Evolutionary conservation across 2,113 vertebrate species (phyloP), one percentile per base, ranked within the genome.

Genomic region (Mellivora capensis): DNA sequence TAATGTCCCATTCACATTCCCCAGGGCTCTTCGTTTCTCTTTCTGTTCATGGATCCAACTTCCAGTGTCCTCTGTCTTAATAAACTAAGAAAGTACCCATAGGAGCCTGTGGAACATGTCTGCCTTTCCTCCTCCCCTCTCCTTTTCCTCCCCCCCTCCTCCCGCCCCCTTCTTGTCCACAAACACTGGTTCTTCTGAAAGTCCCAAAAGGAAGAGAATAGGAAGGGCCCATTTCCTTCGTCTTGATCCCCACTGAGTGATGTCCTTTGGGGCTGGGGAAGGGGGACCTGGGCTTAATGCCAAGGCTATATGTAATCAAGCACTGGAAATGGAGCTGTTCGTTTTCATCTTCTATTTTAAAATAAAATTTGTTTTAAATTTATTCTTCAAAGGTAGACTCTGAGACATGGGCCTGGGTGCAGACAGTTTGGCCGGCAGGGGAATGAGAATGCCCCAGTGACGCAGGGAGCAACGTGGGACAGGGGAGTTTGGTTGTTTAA

Each of bases 221-320:
- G 76, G 61, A 89, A 93, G 62, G 39, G 11, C 72, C 54, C 44
- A 18, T 91, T 71, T 95, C 67, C 83, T 86, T 87, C 31, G 17
- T 80, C 90, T 89, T 92, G n/a, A 71, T 83, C 79, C 82, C 52
- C 54, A 25, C 74, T 79, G 79, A 86, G 64, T 87, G 83, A 87
- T 80, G 91, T 95, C 77, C 77, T 94, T 81, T 93, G 94, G 0
- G n/a, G 47, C 15, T 0, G 0, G 74, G 67, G 44, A 72, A 47
- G 79, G 39, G 85, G 86, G n/a, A 29, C 23, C 49, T 94, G 84
- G 94, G 91, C 59, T 93, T 72, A 61, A 84, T 79, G 97, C 79
- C 59, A 72, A 52, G 47, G 47, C 31, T 71, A 15, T 54, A 31
- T 76, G 86, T 61, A 62, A 49, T 25, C 14, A 29, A 93, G 89